phyloP scores from a whole-genome alignment of 2,797 vertebrate genomes.

The Hydrophis major region DNA sequence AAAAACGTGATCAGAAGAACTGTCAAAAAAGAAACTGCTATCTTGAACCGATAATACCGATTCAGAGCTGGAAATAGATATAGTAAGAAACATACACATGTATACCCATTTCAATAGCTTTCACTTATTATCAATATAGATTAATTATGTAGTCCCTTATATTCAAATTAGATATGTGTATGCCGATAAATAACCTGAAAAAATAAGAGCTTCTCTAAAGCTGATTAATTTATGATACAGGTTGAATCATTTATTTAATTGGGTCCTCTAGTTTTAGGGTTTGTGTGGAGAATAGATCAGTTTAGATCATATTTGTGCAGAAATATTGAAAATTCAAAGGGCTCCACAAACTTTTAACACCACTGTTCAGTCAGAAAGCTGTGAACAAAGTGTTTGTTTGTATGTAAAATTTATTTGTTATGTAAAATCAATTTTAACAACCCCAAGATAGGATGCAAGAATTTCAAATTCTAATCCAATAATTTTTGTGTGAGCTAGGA shows the following conservation, averaged over 20 bases:
- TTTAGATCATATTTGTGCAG: background rate
- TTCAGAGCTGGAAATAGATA: background rate
- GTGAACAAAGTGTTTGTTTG: background rate
- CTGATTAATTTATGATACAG: background rate
- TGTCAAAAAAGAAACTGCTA: background rate
- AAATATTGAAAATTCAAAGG: background rate
- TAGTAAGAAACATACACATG: background rate
- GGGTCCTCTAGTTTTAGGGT: background rate
- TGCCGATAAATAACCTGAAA: background rate
- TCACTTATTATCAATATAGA: background rate
- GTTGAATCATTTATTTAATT: background rate
- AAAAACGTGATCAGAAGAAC: conserved; percentile 26
- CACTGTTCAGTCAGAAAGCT: background rate
- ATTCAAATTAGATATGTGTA: background rate
- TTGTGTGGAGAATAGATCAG: background rate
- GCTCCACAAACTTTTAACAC: background rate
- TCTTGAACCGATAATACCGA: background rate
- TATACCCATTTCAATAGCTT: background rate
- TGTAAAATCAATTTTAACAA: background rate
- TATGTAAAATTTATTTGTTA: no score
- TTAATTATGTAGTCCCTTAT: background rate
- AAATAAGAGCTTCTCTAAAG: background rate
- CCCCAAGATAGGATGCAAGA: background rate
- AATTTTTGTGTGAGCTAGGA: background rate
- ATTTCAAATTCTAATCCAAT: background rate